Conservation (phyloP, 2,888 invertebrate species). For the Cryptocephalus moraei region DNA sequence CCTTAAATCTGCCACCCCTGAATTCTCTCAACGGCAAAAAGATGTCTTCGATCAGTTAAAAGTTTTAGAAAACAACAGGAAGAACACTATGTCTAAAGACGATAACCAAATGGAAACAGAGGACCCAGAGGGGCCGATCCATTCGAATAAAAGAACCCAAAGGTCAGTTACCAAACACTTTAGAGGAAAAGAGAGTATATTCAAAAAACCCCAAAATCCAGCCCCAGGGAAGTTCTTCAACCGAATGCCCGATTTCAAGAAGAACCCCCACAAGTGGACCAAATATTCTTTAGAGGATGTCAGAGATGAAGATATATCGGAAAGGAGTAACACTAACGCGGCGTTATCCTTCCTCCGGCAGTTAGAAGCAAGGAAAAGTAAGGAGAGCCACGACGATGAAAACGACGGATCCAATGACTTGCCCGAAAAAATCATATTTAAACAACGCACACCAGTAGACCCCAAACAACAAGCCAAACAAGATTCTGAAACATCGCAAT, state of each 20-base stretch:
- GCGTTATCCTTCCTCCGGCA: slow-evolving; percentile 67
- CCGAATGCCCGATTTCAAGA: slow-evolving; percentile 46
- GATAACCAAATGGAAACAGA: slow-evolving; percentile 14
- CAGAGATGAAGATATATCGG: slow-evolving; percentile 63
- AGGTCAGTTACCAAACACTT: slow-evolving; percentile 48
- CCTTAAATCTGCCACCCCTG: slow-evolving; percentile 23
- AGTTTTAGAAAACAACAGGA: slow-evolving; percentile 42
- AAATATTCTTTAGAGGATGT: slow-evolving; percentile 74
- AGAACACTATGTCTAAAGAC: slow-evolving; percentile 5
- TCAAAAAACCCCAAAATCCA: slow-evolving; percentile 62
- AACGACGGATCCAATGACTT: slow-evolving; percentile 16
- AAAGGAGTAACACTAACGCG: slow-evolving; percentile 64
- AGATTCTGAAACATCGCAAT: slow-evolving; percentile 30
- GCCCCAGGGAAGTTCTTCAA: slow-evolving; percentile 38
- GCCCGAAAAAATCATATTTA: slow-evolving; percentile 29
- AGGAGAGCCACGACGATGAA: slow-evolving; percentile 6
- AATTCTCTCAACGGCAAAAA: slow-evolving; percentile 51
- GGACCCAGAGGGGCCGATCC: slow-evolving; percentile 4
- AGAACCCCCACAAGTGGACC: slow-evolving; percentile 73
- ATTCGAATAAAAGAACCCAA: slow-evolving; percentile 26
- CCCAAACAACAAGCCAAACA: slow-evolving; percentile 4
- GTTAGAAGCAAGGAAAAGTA: slow-evolving; percentile 40
- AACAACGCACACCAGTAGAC: slow-evolving; percentile 17
- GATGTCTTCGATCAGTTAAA: slow-evolving; percentile 59
- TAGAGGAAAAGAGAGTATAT: slow-evolving; percentile 67